Percentiles rank a stretch among this genome's conserved stretches.
These are phyloP conservation scores for Cheracebus regulus DNA, from an alignment of 2,797 vertebrate species.

Conservation along the genomic window DNA sequence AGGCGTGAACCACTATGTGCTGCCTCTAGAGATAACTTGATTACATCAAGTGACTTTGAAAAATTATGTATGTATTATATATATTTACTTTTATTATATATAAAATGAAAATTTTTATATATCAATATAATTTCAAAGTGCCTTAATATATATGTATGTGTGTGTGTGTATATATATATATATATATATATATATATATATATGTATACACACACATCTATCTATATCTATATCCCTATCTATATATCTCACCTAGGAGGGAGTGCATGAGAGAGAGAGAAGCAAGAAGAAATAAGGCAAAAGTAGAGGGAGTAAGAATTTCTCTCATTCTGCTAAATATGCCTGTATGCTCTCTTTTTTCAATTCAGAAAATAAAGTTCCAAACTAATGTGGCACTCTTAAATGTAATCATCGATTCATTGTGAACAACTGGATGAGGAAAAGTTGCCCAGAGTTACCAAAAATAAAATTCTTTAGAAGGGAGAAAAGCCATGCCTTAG, in stretches of 20 bases:
- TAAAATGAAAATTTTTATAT: background rate
- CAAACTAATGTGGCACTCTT: background rate
- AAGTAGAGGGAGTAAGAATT: background rate
- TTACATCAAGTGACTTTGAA: background rate
- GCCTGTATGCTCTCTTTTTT: background rate
- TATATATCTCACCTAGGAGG: background rate
- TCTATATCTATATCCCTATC: background rate
- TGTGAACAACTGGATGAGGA: background rate
- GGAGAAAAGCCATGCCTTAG: background rate
- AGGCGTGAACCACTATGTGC: background rate
- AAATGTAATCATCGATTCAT: background rate
- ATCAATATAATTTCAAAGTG: background rate
- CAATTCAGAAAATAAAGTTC: background rate
- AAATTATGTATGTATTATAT: background rate
- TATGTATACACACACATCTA: background rate
- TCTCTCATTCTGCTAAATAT: background rate
- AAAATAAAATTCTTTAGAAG: background rate
- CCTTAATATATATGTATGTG: background rate
- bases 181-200: background rate
- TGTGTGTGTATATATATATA: too few relatives aligned
- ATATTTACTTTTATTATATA: background rate
- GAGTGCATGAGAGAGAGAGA: background rate
- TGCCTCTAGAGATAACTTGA: background rate
- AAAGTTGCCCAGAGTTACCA: background rate
- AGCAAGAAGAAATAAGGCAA: background rate